Percentiles rank a stretch among this genome's conserved stretches.
phyloP scores from a whole-genome alignment of 92 coral and sea anemone species.

The Plumapathes pennacea region DNA sequence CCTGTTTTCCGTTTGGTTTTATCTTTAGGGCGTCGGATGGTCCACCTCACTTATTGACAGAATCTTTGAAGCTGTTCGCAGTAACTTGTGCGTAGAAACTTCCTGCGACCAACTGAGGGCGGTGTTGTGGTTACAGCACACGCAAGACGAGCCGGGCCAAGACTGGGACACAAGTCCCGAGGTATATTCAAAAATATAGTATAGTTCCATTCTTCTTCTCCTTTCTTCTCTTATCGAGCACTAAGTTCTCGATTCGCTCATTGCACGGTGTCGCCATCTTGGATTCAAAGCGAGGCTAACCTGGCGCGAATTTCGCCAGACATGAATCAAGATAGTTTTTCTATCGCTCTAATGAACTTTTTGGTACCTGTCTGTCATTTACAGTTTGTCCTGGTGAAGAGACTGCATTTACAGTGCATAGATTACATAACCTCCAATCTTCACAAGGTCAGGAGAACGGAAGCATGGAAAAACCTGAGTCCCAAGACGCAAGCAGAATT shows the following conservation, averaged over 20 bases:
- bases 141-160: no score
- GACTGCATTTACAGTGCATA: slow-evolving; percentile 45
- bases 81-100: slow-evolving; percentile 41
- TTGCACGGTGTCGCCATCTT: no score
- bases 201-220: no score
- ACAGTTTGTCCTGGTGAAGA: slow-evolving; percentile 17
- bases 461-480: slow-evolving; percentile 64
- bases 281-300: no score
- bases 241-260: no score
- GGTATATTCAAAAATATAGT: no score
- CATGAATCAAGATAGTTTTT: no score
- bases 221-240: no score
- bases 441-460: slow-evolving; percentile 69
- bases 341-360: no score
- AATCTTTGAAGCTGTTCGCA: slow-evolving; percentile 47
- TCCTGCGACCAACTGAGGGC: slow-evolving; percentile 63
- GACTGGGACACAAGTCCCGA: no score
- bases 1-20: not conserved
- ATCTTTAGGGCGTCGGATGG: slow-evolving; percentile 83
- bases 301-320: no score
- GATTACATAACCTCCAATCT: slow-evolving; percentile 65
- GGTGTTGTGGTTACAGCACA: slow-evolving; percentile 19
- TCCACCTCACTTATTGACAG: slow-evolving; percentile 75
- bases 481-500: slow-evolving; percentile 45
- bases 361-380: no score